Base-by-base conservation (phyloP, 2,113 vertebrate species). In the Syngnathus floridae region DNA sequence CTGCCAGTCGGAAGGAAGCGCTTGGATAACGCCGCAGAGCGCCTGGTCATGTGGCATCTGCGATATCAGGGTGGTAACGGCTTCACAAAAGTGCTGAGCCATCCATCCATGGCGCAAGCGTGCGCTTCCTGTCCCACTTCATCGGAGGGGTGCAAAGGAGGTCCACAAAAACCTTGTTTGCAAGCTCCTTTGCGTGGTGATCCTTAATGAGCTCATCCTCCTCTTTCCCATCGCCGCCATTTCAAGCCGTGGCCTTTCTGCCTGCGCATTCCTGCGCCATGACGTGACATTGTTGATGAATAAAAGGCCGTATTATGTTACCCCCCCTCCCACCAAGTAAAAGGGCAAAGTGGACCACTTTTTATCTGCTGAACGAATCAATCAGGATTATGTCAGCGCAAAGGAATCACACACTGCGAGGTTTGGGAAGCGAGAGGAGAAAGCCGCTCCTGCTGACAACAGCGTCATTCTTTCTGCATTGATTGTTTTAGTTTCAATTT, bases 291-390 rank as follows among this genome's bases (percentile, higher is more conserved):
- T 98, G 93, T 97, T 93, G 91, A 91, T 87, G 95, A 93, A 98
- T 96, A 98, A 96, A 98, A 94, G 91, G 90, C 90, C 85, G 93
- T 95, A 98, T 99, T 99, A 96, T 99, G 93, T 96, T 95, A 92
- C 60, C 65, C 76, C 78, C 91, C 93, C 64, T 8, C 67, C 73
- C 78, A 73, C 92, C 90, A 92, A 91, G 92, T 94, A 94, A 95
- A 85, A 98, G 96, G 95, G 93, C 96, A 98, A 94, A 96, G 93
- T 97, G 94, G 95, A 94, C 93, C 92, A 93, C 94, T 95, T 97
- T 90, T 96, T 98, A 99, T 98, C 96, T 98, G 95, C 95, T 97
- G 95, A 99, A 98, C 95, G 94, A 99, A 97, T 99, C 96, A 98
- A 97, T 98, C 94, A 97, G 96, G 95, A 96, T 99, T 98, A 98